A percentile compares a stretch with the other conserved stretches of the same genome.
phyloP scores from a whole-genome alignment of 2,888 invertebrate genomes.

The Tinea pellionella region DNA sequence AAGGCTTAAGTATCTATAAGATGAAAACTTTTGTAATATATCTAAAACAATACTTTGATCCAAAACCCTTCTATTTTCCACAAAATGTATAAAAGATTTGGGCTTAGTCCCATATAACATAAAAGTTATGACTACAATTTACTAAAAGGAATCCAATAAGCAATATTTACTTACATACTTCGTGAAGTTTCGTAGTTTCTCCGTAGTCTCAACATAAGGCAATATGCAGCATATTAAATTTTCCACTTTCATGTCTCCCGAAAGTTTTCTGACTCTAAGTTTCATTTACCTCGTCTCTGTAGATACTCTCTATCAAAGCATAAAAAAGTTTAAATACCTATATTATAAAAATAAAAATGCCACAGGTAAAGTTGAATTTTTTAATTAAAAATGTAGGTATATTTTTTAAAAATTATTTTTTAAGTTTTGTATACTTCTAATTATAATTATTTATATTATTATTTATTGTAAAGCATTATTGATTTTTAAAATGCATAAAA shows the following conservation, averaged over 20 bases:
- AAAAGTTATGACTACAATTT: constrained; percentile 7
- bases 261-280: constrained; percentile 41
- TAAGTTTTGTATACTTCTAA: too few species aligned
- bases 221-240: constrained; percentile 46
- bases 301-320: too few species aligned
- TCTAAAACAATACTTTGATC: not conserved
- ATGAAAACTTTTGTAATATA: too few species aligned
- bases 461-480: too few species aligned
- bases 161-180: constrained; percentile 13
- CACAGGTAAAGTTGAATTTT: too few species aligned
- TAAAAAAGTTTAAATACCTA: too few species aligned
- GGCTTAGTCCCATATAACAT: not conserved
- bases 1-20: too few species aligned
- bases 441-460: too few species aligned
- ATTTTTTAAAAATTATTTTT: too few species aligned
- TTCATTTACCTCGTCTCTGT: constrained; percentile 42
- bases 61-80: not conserved
- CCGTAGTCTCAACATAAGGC: constrained; percentile 1
- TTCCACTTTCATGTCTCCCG: constrained; percentile 46
- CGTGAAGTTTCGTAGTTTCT: not conserved
- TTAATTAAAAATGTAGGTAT: too few species aligned
- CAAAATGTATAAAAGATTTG: not conserved
- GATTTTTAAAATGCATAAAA: too few species aligned
- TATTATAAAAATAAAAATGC: too few species aligned
- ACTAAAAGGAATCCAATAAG: constrained; percentile 13